phyloP scores from a whole-genome alignment of 2,113 vertebrate genomes.

The Psittacula cyanocephala region DNA sequence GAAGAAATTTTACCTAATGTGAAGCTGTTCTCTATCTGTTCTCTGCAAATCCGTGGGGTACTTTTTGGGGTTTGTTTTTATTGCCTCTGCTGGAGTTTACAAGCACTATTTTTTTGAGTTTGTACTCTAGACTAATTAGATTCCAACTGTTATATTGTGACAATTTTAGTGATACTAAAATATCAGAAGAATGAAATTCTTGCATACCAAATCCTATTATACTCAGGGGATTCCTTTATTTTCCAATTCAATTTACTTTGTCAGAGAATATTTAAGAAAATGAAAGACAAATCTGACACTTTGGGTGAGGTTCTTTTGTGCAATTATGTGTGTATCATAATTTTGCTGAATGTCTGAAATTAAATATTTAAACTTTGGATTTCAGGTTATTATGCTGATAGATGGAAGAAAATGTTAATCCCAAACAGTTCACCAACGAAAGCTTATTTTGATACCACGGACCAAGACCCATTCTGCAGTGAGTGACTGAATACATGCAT shows the following conservation, averaged over 20 bases:
- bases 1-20: neutral
- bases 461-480: conserved; percentile 83
- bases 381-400: conserved; percentile 83
- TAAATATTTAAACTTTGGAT: neutral
- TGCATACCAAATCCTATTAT: neutral
- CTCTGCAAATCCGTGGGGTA: neutral
- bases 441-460: conserved; percentile 86
- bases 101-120: neutral
- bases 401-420: conserved; percentile 78
- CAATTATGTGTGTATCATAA: neutral
- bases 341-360: neutral
- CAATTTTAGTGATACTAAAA: neutral
- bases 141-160: neutral
- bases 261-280: neutral
- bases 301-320: neutral
- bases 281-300: neutral
- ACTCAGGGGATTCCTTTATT: neutral
- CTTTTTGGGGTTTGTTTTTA: neutral
- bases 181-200: neutral
- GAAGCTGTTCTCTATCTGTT: neutral
- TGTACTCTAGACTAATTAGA: neutral
- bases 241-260: neutral
- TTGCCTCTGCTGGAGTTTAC: neutral
- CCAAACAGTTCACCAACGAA: conserved; percentile 61
- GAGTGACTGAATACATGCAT: conserved; percentile 53